phyloP scores from a whole-genome alignment of 2,113 vertebrate species.

The Procavia capensis region DNA sequence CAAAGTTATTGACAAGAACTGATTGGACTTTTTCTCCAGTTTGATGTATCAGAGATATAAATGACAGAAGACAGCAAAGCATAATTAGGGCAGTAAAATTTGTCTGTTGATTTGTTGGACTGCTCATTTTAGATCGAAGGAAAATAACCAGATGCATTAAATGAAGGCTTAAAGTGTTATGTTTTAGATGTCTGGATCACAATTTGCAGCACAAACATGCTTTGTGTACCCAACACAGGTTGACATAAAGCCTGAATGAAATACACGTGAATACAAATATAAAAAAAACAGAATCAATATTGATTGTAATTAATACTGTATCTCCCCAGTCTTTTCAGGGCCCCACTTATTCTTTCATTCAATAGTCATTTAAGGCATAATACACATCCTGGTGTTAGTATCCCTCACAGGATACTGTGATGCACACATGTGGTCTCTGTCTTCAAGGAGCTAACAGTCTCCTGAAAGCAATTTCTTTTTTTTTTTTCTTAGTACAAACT shows the following conservation, averaged over 20 bases:
- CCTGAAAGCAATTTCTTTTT: neutral
- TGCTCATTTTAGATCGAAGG: constrained; percentile 17
- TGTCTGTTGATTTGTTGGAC: constrained; percentile 22
- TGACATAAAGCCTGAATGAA: neutral
- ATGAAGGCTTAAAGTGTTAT: neutral
- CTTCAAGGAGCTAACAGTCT: neutral
- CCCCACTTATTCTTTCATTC: neutral
- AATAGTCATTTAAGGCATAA: neutral
- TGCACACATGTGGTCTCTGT: neutral
- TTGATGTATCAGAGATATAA: constrained; percentile 20
- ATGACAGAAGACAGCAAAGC: neutral
- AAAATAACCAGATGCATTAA: constrained; percentile 6
- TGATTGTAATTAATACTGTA: neutral
- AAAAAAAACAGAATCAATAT: neutral
- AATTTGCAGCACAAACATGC: neutral
- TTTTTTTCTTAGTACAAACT: constrained; percentile 66
- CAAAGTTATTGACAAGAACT: neutral
- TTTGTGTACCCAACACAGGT: neutral
- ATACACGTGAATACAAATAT: neutral
- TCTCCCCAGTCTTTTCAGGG: neutral
- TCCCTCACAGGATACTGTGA: neutral
- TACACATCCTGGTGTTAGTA: neutral
- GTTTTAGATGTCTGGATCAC: neutral
- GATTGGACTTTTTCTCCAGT: neutral
- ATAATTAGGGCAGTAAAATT: neutral